These are phyloP conservation scores for Marmota flaviventris DNA, from an alignment of 2,113 vertebrate species.

Conservation along the genomic window DNA sequence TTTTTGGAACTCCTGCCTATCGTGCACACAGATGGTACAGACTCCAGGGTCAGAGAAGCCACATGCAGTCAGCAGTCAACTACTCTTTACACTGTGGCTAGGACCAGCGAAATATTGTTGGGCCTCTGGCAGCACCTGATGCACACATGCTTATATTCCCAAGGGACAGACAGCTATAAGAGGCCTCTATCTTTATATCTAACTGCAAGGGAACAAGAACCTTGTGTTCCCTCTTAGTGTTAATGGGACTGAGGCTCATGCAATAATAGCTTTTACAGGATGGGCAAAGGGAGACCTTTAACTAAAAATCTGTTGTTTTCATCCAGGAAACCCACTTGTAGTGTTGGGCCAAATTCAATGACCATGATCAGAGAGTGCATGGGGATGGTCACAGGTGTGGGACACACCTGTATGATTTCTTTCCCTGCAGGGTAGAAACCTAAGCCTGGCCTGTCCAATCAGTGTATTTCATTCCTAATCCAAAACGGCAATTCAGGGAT, in stretches of 20 bases:
- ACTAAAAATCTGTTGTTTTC: conserved; percentile 88
- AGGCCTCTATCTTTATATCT: not conserved
- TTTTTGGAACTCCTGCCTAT: not conserved
- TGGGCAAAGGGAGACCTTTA: conserved; percentile 80
- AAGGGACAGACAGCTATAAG: not conserved
- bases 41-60: not conserved
- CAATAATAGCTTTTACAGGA: not conserved
- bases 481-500: not conserved
- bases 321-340: conserved; percentile 67
- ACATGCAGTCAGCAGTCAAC: not conserved
- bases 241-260: not conserved
- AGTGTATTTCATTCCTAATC: not conserved
- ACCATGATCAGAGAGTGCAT: conserved; percentile 90
- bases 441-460: not conserved
- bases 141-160: not conserved
- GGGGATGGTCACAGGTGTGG: conserved; percentile 66
- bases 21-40: not conserved
- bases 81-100: not conserved
- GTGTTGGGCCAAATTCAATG: conserved; percentile 86
- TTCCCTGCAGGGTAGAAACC: not conserved
- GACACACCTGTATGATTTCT: not conserved
- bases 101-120: not conserved
- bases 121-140: not conserved
- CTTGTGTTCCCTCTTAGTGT: not conserved
- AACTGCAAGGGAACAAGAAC: not conserved